Conservation (phyloP, 2,888 invertebrate genomes). For the Camptogramma bilineatum region DNA sequence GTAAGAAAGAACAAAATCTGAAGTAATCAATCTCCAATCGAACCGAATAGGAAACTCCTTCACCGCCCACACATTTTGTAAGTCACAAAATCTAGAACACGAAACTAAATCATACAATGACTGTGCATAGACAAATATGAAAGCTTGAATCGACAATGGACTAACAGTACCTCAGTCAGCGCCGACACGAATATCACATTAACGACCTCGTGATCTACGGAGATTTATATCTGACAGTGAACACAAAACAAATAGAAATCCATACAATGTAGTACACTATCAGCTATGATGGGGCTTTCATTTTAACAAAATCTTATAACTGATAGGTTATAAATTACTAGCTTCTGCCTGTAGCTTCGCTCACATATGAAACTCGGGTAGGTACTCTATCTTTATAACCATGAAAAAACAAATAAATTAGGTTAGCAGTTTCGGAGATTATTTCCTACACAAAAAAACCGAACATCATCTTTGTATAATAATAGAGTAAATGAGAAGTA, state of each 20-base stretch:
- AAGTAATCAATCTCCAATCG: neutral
- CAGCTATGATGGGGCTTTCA: conserved; percentile 12
- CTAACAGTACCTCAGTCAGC: conserved; percentile 78
- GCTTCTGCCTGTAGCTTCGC: no score
- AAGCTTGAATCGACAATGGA: conserved; percentile 81
- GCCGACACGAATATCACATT: conserved; percentile 84
- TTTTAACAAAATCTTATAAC: neutral
- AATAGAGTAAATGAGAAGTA: no score
- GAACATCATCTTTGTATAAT: no score
- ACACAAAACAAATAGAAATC: conserved; percentile 52
- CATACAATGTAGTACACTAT: conserved; percentile 22
- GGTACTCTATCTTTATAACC: no score
- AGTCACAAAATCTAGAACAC: conserved; percentile 51
- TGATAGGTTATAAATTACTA: neutral
- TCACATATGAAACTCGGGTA: no score
- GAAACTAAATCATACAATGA: conserved; percentile 67
- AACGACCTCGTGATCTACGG: conserved; percentile 81
- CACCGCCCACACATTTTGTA: conserved; percentile 25
- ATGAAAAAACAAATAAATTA: no score
- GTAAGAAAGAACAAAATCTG: neutral
- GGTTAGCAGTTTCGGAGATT: no score
- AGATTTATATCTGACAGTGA: conserved; percentile 80
- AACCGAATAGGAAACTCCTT: conserved; percentile 19
- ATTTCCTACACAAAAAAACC: no score
- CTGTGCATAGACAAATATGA: conserved; percentile 76